phyloP scores from a whole-genome alignment of 2,797 vertebrate genomes.

The Dryobates pubescens region DNA sequence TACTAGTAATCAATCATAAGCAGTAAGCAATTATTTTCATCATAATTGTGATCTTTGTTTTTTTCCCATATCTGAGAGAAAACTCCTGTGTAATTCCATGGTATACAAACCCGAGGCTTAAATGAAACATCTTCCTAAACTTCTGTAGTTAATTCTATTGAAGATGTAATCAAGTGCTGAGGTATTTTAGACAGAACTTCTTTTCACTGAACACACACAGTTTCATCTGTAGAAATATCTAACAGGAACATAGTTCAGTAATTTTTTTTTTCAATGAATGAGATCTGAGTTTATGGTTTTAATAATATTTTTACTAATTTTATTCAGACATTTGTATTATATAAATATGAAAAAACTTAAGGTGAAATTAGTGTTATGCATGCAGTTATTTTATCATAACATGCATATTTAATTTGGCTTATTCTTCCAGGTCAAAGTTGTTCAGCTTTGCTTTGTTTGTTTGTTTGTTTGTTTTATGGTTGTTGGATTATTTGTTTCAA shows the following conservation, averaged over 20 bases:
- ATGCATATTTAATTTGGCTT: neutral
- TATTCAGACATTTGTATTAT: neutral
- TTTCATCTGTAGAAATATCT: neutral
- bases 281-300: neutral
- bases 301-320: neutral
- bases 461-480: too few species aligned
- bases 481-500: neutral
- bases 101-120: neutral
- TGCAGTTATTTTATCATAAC: neutral
- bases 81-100: neutral
- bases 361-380: neutral
- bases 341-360: neutral
- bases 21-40: too few species aligned
- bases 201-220: neutral
- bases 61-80: neutral
- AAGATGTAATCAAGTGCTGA: neutral
- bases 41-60: too few species aligned
- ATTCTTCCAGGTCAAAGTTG: neutral
- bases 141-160: neutral
- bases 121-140: neutral
- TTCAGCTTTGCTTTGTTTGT: too few species aligned
- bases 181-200: neutral
- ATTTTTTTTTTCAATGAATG: neutral
- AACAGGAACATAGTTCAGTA: neutral
- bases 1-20: too few species aligned